These are phyloP conservation scores for Phalacrocorax aristotelis DNA, from an alignment of 2,113 vertebrate genomes.

Conservation along the genomic window DNA sequence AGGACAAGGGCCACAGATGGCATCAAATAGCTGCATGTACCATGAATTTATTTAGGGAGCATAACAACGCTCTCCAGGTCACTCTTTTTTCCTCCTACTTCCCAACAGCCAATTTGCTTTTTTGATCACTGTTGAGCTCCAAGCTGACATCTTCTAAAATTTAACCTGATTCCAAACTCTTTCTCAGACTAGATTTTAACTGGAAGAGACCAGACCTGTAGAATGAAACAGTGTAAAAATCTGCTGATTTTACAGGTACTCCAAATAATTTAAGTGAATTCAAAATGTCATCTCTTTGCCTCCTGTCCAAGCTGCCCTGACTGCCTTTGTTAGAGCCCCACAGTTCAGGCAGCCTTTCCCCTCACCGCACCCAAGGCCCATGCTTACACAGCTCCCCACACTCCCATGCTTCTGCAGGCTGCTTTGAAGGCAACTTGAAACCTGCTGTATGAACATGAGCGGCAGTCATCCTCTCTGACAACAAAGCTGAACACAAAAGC, in stretches of 20 bases:
- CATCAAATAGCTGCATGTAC: background rate
- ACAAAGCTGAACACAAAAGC: background rate
- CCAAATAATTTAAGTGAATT: background rate
- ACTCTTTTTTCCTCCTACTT: background rate
- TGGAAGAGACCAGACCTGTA: background rate
- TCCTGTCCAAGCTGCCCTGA: background rate
- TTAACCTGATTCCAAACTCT: background rate
- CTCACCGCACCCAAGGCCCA: background rate
- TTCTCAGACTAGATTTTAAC: background rate
- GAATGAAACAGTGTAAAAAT: background rate
- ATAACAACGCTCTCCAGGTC: fast-evolving
- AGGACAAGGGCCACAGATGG: background rate
- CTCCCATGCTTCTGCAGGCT: background rate
- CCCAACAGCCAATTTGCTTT: background rate
- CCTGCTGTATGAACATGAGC: background rate
- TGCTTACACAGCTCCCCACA: too few species aligned
- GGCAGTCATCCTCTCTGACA: background rate
- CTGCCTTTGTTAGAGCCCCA: background rate
- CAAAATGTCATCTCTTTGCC: background rate
- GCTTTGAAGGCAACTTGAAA: background rate
- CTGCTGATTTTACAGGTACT: background rate
- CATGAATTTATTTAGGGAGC: background rate
- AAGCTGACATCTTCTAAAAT: background rate
- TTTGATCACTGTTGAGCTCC: background rate
- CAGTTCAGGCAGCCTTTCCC: background rate